Evolutionary conservation across 2,888 invertebrate species (phyloP).

Genomic region (Orgyia antiqua): DNA sequence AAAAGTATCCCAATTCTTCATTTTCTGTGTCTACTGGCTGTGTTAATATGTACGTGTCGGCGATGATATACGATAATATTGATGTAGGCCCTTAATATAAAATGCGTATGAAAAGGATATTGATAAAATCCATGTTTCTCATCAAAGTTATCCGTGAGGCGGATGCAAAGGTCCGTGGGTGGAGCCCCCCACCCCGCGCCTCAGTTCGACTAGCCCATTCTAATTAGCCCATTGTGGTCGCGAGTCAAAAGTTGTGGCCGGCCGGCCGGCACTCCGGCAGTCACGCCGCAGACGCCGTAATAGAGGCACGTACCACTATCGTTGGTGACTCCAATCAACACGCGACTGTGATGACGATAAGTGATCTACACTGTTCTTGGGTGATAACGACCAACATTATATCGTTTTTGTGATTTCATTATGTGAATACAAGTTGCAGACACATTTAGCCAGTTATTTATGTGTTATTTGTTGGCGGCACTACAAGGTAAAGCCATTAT

Average conservation of each 20-base stretch:
- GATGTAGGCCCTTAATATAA: too few relatives aligned
- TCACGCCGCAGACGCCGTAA: conserved; percentile 57
- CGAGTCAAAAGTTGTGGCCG: conserved; percentile 60
- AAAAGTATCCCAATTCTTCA: too few relatives aligned
- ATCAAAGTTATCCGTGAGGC: conserved; percentile 60
- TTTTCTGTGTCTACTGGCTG: too few relatives aligned
- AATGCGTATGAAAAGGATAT: too few relatives aligned
- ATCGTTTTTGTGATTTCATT: conserved; percentile 36
- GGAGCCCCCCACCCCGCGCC: conserved; percentile 55
- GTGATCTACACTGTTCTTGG: conserved; percentile 58
- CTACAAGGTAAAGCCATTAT: conserved; percentile 71
- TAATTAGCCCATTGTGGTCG: conserved; percentile 76
- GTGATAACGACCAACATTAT: conserved; percentile 52
- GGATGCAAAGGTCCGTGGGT: conserved; percentile 74
- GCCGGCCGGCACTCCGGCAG: conserved; percentile 65
- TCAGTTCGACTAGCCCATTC: conserved; percentile 64
- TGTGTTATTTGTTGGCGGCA: conserved; percentile 50
- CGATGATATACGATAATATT: too few relatives aligned
- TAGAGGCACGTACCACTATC: conserved; percentile 44
- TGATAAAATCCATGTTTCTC: conserved; percentile 50
- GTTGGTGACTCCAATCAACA: conserved; percentile 29
- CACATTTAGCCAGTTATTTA: conserved; percentile 39
- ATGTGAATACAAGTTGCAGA: conserved; percentile 44
- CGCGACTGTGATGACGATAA: conserved; percentile 68
- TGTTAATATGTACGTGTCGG: too few relatives aligned